Percentiles rank a stretch among this genome's conserved stretches.
Evolutionary conservation across 2,888 invertebrate genomes (phyloP).

Genomic region (Brachyptera risi): DNA sequence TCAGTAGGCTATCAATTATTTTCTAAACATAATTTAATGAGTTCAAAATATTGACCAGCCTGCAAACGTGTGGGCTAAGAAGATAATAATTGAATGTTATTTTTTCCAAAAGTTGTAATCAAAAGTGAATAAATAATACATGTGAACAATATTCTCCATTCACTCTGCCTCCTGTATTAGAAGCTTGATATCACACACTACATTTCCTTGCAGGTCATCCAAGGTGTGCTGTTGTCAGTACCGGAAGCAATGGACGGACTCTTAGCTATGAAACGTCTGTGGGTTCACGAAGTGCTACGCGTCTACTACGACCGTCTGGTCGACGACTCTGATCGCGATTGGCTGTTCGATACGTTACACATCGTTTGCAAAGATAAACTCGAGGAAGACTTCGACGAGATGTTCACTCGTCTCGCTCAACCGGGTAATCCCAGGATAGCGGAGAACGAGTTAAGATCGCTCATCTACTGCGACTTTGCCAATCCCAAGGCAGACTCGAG

Average conservation of each 20-base stretch:
- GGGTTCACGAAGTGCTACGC: conserved; percentile 92
- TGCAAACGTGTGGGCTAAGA: too few species aligned
- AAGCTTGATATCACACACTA: neutral
- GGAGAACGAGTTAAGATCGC: conserved; percentile 75
- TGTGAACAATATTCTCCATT: neutral
- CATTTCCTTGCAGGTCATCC: conserved; percentile 36
- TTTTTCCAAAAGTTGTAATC: neutral
- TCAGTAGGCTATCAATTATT: too few species aligned
- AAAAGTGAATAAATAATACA: neutral
- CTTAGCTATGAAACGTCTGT: conserved; percentile 81
- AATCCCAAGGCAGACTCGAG: conserved; percentile 89
- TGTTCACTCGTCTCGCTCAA: conserved; percentile 62
- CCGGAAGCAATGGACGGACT: conserved; percentile 88
- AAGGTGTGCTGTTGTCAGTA: conserved; percentile 87
- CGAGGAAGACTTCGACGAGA: conserved; percentile 61
- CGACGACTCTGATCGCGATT: conserved; percentile 74
- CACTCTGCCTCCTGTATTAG: neutral
- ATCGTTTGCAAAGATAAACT: conserved; percentile 56
- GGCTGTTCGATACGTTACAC: conserved; percentile 72
- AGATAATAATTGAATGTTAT: too few species aligned
- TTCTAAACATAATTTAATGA: too few species aligned
- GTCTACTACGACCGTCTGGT: conserved; percentile 91
- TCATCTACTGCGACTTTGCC: conserved; percentile 92
- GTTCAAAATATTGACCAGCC: too few species aligned
- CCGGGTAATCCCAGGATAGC: conserved; percentile 52